Evolutionary conservation across 2,888 invertebrate species (phyloP), one percentile per base, ranked within the genome.

Genomic region (Ochropleura leucogaster): DNA sequence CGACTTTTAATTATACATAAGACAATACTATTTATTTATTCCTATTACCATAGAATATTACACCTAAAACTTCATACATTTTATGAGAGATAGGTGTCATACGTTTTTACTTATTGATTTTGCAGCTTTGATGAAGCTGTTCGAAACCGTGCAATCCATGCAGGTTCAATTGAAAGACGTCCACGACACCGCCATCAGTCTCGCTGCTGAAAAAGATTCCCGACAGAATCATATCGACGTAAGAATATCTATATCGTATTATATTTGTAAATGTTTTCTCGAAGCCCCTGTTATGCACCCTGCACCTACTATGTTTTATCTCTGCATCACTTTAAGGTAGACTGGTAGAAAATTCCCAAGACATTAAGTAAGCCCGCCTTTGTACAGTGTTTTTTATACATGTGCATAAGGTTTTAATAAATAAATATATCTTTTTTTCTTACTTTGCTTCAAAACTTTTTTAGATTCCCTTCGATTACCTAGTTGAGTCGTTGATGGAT

Each of bases 121-220:
- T 70, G 4, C 82, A 96, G 96, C 93, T 55, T 85, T 96, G 73
- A 91, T 95, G 95, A 85, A 92, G 75, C 90, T 96, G 3, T 95
- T 94, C 91, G 85, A 93, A 74, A 95, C 95, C 0, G 95, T 96
- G 0, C 93, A 95, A 84, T 92, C 92, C 3, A 96, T 96, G 95
- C 94, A 96, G 77, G 86, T 84, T 6, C 94, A 96, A 68, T 73
- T 96, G 72, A 89, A 92, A 59, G 89, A 93, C 75, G 95, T 96
- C 0, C 94, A 96, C 82, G 93, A 95, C 0, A 94, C 95, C 0
- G 95, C 96, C 3, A 72, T 93, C 20, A 96, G 95, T 82, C 89
- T 97, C 30, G 92, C 97, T 18, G 95, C 96, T 1, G 97, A 97
- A 72, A 96, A 96, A 74, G 97, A 97, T 46, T 95, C 96, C 68